Conservation (phyloP, 2,113 vertebrate species). For the Sebastes fasciatus region DNA sequence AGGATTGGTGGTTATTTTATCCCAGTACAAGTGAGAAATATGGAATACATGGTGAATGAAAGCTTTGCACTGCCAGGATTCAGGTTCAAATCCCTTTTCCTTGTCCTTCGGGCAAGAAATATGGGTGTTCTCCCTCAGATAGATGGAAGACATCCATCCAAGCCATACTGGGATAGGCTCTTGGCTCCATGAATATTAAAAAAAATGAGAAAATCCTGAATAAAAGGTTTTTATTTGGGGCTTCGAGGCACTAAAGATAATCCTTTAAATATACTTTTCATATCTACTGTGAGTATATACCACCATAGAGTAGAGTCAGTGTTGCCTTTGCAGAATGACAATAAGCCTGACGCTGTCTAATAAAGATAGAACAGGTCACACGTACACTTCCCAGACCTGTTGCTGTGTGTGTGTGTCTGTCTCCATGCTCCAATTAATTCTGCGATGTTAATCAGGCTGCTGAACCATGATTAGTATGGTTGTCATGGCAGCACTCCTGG, state of each 20-base stretch:
- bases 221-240: not conserved
- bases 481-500: slow-evolving; percentile 54
- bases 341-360: slow-evolving; percentile 1
- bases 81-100: not conserved
- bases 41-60: slow-evolving; percentile 3
- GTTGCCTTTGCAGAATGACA: slow-evolving; percentile 20
- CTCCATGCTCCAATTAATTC: slow-evolving; percentile 60
- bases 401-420: slow-evolving; percentile 20
- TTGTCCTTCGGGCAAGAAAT: not conserved
- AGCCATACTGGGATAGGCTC: not conserved
- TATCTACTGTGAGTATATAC: not conserved
- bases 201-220: not conserved
- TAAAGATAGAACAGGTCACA: slow-evolving; percentile 37
- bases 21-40: not conserved
- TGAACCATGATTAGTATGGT: slow-evolving; percentile 60
- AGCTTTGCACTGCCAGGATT: not conserved
- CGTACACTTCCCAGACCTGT: slow-evolving; percentile 22
- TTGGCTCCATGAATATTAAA: not conserved
- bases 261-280: not conserved
- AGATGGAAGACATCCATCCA: not conserved
- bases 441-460: slow-evolving; percentile 54
- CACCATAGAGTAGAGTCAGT: not conserved
- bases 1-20: slow-evolving; percentile 18
- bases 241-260: not conserved
- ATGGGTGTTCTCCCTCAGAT: not conserved